These are phyloP conservation scores for Ariopsis seemanni DNA, from an alignment of 2,113 vertebrate genomes.

Conservation along the genomic window DNA sequence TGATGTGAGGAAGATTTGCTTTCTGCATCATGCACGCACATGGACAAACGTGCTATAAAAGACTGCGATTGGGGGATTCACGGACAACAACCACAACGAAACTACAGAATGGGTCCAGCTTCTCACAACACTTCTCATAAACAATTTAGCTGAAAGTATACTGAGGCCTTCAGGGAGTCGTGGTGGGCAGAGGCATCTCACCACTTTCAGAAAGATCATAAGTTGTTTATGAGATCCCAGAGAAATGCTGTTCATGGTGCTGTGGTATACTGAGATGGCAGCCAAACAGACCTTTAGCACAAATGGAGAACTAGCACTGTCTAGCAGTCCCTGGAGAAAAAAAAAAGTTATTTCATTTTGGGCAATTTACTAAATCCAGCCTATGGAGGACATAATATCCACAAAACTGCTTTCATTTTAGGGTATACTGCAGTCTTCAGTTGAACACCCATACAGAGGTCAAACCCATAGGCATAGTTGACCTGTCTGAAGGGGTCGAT, in stretches of 20 bases:
- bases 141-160: slow-evolving; percentile 4
- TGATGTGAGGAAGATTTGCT: background rate
- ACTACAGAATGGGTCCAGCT: background rate
- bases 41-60: background rate
- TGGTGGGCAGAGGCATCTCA: background rate
- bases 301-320: background rate
- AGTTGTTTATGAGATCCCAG: background rate
- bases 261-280: background rate
- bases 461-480: background rate
- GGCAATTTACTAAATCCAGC: background rate
- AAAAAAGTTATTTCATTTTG: background rate
- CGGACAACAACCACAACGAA: background rate
- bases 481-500: no score
- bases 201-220: background rate
- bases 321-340: background rate
- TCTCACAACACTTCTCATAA: background rate
- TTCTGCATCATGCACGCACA: background rate
- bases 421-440: background rate
- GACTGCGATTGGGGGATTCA: background rate
- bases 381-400: background rate
- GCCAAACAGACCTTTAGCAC: background rate
- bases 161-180: background rate
- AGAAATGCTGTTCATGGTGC: background rate
- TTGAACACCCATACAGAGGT: background rate
- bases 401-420: background rate